Evolutionary conservation across 2,888 invertebrate species (phyloP).

Genomic region (Cantharis lateralis): DNA sequence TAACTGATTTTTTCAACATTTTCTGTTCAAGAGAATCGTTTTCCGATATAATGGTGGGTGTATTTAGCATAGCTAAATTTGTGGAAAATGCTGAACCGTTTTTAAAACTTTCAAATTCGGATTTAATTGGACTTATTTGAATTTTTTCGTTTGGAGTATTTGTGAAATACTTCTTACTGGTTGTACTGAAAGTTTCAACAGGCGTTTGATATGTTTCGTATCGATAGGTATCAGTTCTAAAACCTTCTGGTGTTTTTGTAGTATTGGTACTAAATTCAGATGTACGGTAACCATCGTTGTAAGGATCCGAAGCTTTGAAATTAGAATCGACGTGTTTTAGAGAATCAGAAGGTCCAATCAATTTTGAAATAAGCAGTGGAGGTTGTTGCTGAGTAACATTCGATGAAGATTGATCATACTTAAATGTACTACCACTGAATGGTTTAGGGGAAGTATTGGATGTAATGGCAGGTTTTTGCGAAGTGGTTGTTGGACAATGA

Average conservation of each 20-base stretch:
- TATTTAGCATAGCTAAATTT: slow-evolving; percentile 49
- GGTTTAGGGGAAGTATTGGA: slow-evolving; percentile 28
- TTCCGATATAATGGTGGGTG: slow-evolving; percentile 54
- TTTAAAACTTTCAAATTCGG: slow-evolving; percentile 35
- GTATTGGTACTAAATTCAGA: slow-evolving; percentile 51
- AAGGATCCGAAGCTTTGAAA: slow-evolving; percentile 9
- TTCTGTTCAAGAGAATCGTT: slow-evolving; percentile 67
- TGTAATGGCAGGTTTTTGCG: slow-evolving; percentile 34
- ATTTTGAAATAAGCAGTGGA: not conserved
- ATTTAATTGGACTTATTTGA: slow-evolving; percentile 38
- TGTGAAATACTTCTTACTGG: slow-evolving; percentile 52
- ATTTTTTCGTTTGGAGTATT: slow-evolving; percentile 40
- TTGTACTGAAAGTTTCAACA: slow-evolving; percentile 40
- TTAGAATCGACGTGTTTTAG: not conserved
- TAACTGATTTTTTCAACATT: slow-evolving; percentile 70
- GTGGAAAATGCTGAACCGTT: slow-evolving; percentile 44
- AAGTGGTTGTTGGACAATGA: slow-evolving; percentile 31
- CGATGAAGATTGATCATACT: slow-evolving; percentile 23
- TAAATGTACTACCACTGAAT: slow-evolving; percentile 20
- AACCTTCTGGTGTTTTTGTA: slow-evolving; percentile 53
- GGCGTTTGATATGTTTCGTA: slow-evolving; percentile 52
- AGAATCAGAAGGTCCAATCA: not conserved
- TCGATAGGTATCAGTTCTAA: slow-evolving; percentile 50
- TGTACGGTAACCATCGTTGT: slow-evolving; percentile 45
- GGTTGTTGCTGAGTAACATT: not conserved